Conservation (phyloP, 2,113 vertebrate species). For the Tetrao urogallus region DNA sequence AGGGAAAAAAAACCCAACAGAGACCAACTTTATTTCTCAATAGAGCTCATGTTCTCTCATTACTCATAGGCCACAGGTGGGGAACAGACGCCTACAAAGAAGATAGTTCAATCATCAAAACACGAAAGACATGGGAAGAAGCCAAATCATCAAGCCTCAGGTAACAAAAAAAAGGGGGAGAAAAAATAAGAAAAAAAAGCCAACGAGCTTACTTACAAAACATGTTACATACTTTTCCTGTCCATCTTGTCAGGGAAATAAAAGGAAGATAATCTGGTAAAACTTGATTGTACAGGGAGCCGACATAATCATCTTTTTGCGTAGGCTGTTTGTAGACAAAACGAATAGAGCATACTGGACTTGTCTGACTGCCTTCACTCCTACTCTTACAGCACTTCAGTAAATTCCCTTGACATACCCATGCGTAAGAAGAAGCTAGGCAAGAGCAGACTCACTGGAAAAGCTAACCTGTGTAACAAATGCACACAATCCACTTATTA, state of each 20-base stretch:
- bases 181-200: background rate
- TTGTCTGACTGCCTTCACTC: slow-evolving; percentile 53
- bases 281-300: background rate
- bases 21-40: background rate
- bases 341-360: background rate
- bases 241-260: background rate
- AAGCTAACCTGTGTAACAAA: background rate
- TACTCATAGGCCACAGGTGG: background rate
- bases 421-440: background rate
- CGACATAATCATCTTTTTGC: background rate
- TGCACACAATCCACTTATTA: background rate
- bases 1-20: background rate
- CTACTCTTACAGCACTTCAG: slow-evolving; percentile 6
- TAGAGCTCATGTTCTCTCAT: background rate
- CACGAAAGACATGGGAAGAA: background rate
- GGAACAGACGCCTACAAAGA: slow-evolving; percentile 20
- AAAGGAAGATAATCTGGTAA: slow-evolving; percentile 8
- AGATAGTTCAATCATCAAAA: background rate
- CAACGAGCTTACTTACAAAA: background rate
- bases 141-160: background rate
- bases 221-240: background rate
- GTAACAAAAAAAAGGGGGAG: background rate
- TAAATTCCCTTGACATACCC: slow-evolving; percentile 43
- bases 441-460: background rate
- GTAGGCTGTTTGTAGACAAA: background rate